phyloP scores from a whole-genome alignment of 2,797 vertebrate species.

The Microchirus variegatus region DNA sequence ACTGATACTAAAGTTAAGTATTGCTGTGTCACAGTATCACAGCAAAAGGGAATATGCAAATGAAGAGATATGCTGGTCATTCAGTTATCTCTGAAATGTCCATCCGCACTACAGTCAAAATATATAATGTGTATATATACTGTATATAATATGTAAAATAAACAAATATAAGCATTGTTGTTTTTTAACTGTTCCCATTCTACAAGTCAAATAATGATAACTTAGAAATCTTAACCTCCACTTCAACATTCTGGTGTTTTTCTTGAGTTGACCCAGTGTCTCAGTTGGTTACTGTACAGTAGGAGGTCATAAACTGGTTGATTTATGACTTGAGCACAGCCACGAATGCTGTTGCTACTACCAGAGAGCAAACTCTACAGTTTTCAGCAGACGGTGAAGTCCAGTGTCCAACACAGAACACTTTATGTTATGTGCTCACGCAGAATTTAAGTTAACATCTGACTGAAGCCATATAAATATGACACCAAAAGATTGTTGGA shows the following conservation, averaged over 20 bases:
- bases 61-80: not conserved
- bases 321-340: conserved; percentile 68
- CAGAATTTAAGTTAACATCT: conserved; percentile 36
- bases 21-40: not conserved
- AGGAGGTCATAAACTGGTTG: conserved; percentile 68
- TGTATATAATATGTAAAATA: too few species aligned
- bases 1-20: not conserved
- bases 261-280: conserved; percentile 60
- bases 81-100: too few species aligned
- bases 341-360: conserved; percentile 66
- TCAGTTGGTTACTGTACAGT: conserved; percentile 73
- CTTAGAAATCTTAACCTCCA: not conserved
- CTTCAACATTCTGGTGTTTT: conserved; percentile 47
- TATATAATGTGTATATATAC: too few species aligned
- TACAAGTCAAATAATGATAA: conserved; percentile 44
- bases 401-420: conserved; percentile 36
- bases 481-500: conserved; percentile 29
- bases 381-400: conserved; percentile 60
- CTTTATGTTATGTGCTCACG: conserved; percentile 45
- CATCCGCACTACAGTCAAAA: too few species aligned
- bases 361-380: conserved; percentile 50
- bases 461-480: conserved; percentile 20
- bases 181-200: conserved; percentile 38
- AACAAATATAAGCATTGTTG: too few species aligned
- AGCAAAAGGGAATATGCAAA: not conserved